Percentiles rank a stretch among this genome's conserved stretches.
Conservation (phyloP, 2,113 vertebrate genomes). For the Vidua macroura region DNA sequence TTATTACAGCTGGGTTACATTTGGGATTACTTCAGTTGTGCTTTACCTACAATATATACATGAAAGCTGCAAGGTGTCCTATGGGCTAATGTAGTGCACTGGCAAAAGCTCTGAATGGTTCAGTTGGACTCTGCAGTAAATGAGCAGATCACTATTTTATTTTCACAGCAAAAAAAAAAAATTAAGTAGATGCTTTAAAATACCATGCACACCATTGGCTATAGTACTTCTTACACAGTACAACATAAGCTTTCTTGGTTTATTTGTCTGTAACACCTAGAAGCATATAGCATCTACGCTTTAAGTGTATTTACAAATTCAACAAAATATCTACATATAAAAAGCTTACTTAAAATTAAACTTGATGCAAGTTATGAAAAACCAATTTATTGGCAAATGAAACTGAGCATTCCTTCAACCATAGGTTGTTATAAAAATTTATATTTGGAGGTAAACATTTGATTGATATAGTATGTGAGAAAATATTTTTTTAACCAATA, state of each 20-base stretch:
- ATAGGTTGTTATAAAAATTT: slow-evolving; percentile 80
- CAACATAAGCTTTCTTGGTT: slow-evolving; percentile 72
- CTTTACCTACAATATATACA: slow-evolving; percentile 48
- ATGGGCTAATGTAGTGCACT: not conserved
- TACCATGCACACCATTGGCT: slow-evolving; percentile 77
- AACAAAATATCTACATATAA: slow-evolving; percentile 93
- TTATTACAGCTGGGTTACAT: not conserved
- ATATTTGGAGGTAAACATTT: slow-evolving; percentile 76
- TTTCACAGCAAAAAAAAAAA: slow-evolving; percentile 77
- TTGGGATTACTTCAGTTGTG: slow-evolving; percentile 46
- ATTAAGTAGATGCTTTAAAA: slow-evolving; percentile 77
- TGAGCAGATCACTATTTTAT: slow-evolving; percentile 55
- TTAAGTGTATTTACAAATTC: slow-evolving; percentile 92
- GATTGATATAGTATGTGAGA: slow-evolving; percentile 53
- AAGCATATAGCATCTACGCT: slow-evolving; percentile 79
- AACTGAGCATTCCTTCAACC: slow-evolving; percentile 84
- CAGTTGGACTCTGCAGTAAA: slow-evolving; percentile 30
- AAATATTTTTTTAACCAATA: slow-evolving; percentile 23
- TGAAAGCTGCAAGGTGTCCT: slow-evolving; percentile 7
- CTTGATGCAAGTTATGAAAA: slow-evolving; percentile 99
- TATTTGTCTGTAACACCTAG: slow-evolving; percentile 74
- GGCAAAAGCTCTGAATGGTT: slow-evolving; percentile 52
- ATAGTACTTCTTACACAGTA: slow-evolving; percentile 80
- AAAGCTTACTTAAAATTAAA: slow-evolving; percentile 92
- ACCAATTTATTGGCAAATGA: slow-evolving; percentile 89